Base-by-base conservation (phyloP, 2,888 invertebrate species). In the Nymphalis polychloros region DNA sequence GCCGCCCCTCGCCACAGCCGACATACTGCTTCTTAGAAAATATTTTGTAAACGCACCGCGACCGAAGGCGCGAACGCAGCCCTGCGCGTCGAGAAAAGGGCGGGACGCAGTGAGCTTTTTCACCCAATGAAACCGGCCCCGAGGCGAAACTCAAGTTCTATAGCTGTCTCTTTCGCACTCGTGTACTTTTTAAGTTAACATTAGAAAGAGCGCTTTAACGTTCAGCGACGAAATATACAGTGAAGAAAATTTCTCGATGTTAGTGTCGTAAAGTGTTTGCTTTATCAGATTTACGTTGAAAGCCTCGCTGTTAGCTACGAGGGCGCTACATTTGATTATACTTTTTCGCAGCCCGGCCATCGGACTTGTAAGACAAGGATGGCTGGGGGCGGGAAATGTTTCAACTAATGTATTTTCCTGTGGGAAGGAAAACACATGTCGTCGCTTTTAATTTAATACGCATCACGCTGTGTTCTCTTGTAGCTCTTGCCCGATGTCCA, bases 341-440 rank as follows among this genome's bases (percentile, higher is more conserved):
- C 83, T 80, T 74, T 90, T 84, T 70, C 65, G 59, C 74, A 35
- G 49, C 67, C 27, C 48, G 69, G 35, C 16, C 35, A 41, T 52
- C 13, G 62, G 46, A 61, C 53, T 41, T 31, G 88, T 76, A 78
- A 23, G 83, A 90, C 60, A 77, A 81, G 75, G 89, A 90, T 52
- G 72, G 75, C 52, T 20, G 73, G 76, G 73, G 69, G 70, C 79
- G 85, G 92, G 85, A 92, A 92, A 91, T 92, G 90, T 88, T 86
- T 81, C 79, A 82, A 87, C 90, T 92, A 91, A 92, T 92, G 88
- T 90, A 88, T 91, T 92, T 92, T 91, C 91, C 91, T 92, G 89
- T 90, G 92, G 90, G 92, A 92, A 92, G 88, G 83, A 92, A 92
- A 92, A 92, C 92, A 92, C 90, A 90, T 92, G 92, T 92, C 86